Evolutionary conservation across 2,113 vertebrate genomes (phyloP), one percentile per base, ranked within the genome.

Genomic region (Nycticebus coucang): DNA sequence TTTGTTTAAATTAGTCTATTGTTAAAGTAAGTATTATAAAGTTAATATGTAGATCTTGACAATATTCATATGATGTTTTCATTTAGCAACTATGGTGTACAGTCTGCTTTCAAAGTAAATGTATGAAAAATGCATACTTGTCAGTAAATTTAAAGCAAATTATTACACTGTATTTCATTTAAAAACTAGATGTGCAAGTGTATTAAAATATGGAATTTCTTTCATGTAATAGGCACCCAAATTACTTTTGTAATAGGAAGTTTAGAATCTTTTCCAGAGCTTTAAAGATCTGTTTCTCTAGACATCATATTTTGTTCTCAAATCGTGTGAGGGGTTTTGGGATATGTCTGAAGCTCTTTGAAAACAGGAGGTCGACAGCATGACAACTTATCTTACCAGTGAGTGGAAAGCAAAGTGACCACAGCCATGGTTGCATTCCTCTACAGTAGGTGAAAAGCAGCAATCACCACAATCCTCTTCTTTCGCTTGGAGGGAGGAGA

Each of bases 301-400:
- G n/a, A 10, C 26, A 37, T 45, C 50, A 0, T 2, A 5, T 81
- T 35, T 19, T 60, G 75, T 24, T 45, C 77, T 33, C 75, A 33
- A 8, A 59, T 7, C 53, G 41, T 9, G 2, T 1, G 0, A 9
- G 21, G 22, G 53, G 53, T 4, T 19, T 3, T 8, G 22, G 22
- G 62, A 69, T 30, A 5, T 4, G 4, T 9, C 2, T 1, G 62
- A 33, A 17, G 24, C 22, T 62, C 53, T 19, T 53, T 13, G n/a
- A 11, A 22, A 50, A 66, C 2, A 21, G 5, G 53, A 6, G 2
- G 1, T 2, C 1, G 53, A 7, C 5, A 24, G 5, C 2, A 2
- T 4, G 57, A 69, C 35, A 24, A 0, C 18, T 8, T 1, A 18
- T n/a, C 14, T 10, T 0, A 1, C 19, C 9, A 2, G 2, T 0